These are phyloP conservation scores for Chaetodon trifascialis DNA, from an alignment of 2,113 vertebrate genomes.

Conservation along the genomic window DNA sequence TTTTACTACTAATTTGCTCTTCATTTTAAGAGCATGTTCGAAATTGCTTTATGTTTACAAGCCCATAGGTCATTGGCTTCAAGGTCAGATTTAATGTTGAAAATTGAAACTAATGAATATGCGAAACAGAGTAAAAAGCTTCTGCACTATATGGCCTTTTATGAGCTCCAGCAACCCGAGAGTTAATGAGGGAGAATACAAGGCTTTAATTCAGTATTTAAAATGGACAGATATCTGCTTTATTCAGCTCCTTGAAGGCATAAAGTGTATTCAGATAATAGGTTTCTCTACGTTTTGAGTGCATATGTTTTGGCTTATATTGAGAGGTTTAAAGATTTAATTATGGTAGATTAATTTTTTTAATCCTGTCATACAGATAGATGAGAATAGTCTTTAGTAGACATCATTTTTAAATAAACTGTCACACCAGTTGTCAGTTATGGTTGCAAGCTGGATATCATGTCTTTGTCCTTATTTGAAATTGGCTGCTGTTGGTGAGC, in stretches of 20 bases:
- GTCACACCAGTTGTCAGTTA: too few relatives aligned
- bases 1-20: slow-evolving; percentile 83
- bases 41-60: slow-evolving; percentile 83
- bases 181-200: slow-evolving; percentile 78
- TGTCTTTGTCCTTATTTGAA: not conserved
- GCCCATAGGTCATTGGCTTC: slow-evolving; percentile 74
- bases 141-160: slow-evolving; percentile 69
- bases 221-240: slow-evolving; percentile 41
- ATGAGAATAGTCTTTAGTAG: not conserved
- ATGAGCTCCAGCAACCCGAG: slow-evolving; percentile 61
- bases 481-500: not conserved
- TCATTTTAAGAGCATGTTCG: slow-evolving; percentile 71
- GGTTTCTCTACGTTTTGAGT: not conserved
- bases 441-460: not conserved
- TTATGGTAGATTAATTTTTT: not conserved
- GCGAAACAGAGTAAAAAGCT: slow-evolving; percentile 66
- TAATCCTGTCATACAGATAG: not conserved
- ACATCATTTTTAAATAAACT: not conserved
- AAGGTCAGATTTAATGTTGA: slow-evolving; percentile 70
- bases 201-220: slow-evolving; percentile 68
- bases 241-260: not conserved
- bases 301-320: slow-evolving; percentile 21
- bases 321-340: not conserved
- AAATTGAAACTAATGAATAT: slow-evolving; percentile 78
- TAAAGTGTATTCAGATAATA: slow-evolving; percentile 18